Conservation (phyloP, 2,888 invertebrate genomes). For the Meteorus colon region DNA sequence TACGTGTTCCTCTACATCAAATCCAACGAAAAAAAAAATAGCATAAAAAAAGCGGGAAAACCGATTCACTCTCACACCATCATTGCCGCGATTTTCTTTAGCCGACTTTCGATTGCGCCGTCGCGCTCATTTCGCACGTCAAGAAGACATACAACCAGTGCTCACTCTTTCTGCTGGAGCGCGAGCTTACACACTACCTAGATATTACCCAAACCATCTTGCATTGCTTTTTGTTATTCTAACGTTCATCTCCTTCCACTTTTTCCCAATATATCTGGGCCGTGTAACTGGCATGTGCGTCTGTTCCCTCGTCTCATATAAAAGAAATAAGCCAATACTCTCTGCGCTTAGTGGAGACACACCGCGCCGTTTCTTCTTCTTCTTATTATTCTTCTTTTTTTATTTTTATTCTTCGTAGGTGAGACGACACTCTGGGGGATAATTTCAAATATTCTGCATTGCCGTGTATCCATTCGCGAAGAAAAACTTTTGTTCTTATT, state of each 20-base stretch:
- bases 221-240: conserved; percentile 43
- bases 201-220: conserved; percentile 49
- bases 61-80: conserved; percentile 16
- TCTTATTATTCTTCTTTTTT: conserved; percentile 33
- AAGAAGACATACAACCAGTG: conserved; percentile 65
- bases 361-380: conserved; percentile 28
- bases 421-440: conserved; percentile 69
- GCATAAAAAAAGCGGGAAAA: neutral
- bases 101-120: conserved; percentile 65
- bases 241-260: conserved; percentile 33
- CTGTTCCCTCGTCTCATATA: conserved; percentile 55
- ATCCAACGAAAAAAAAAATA: neutral
- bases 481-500: neutral
- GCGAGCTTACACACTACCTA: conserved; percentile 54
- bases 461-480: conserved; percentile 46
- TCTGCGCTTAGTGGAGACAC: conserved; percentile 48
- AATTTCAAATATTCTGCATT: conserved; percentile 66
- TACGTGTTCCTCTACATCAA: conserved; percentile 12
- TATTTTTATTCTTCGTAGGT: conserved; percentile 39
- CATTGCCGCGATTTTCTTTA: conserved; percentile 48
- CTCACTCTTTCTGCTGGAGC: neutral
- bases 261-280: conserved; percentile 37
- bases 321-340: conserved; percentile 59
- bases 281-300: conserved; percentile 26
- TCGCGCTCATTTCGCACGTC: conserved; percentile 69